Conservation (phyloP, 2,888 invertebrate genomes). For the Phengaris alcon region DNA sequence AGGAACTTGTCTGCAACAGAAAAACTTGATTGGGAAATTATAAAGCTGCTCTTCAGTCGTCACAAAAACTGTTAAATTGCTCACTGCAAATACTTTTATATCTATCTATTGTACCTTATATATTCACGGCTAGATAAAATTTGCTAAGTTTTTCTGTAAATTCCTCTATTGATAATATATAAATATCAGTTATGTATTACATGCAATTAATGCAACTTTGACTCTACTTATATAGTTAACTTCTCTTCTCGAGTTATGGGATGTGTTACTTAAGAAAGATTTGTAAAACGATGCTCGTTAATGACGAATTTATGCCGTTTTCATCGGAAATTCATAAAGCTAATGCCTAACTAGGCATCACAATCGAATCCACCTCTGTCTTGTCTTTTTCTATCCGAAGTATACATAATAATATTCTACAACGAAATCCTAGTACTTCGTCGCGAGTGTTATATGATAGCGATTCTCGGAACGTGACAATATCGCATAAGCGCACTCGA, state of each 20-base stretch:
- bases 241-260: neutral
- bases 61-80: neutral
- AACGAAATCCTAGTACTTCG: conserved; percentile 33
- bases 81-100: neutral
- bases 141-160: no score
- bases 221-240: no score
- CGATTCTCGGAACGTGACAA: conserved; percentile 65
- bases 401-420: neutral
- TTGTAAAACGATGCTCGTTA: neutral
- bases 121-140: no score
- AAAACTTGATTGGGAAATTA: neutral
- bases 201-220: no score
- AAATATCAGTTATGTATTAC: no score
- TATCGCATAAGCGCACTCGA: conserved; percentile 49
- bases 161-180: no score
- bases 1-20: neutral
- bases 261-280: neutral
- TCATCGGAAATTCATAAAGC: neutral
- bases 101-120: no score
- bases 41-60: neutral
- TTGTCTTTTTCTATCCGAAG: neutral
- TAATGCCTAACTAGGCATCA: neutral
- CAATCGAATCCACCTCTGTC: neutral
- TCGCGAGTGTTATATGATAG: conserved; percentile 43
- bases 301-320: neutral